Conservation (phyloP, 2,797 vertebrate species). For the Hipposideros larvatus region DNA sequence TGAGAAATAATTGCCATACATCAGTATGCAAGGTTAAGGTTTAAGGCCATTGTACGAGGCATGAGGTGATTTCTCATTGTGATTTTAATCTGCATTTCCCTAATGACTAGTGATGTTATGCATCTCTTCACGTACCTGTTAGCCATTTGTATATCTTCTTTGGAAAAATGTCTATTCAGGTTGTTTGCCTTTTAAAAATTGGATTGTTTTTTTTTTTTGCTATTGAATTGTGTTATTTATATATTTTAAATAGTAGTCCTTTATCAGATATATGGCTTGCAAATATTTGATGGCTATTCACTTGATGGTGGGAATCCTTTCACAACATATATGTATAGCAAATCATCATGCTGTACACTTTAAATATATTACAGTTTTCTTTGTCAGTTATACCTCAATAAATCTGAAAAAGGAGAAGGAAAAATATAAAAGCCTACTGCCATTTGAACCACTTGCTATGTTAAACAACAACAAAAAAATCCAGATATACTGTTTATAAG, state of each 20-base stretch:
- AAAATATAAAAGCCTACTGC: neutral
- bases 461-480: neutral
- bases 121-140: neutral
- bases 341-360: neutral
- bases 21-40: neutral
- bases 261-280: neutral
- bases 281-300: neutral
- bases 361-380: neutral
- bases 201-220: neutral
- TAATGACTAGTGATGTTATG: neutral
- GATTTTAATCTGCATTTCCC: conserved; percentile 22
- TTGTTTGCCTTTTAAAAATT: neutral
- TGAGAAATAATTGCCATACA: neutral
- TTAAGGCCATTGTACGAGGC: neutral
- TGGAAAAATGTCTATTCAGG: neutral
- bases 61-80: neutral
- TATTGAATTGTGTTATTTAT: neutral
- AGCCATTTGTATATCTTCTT: neutral
- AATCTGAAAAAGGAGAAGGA: neutral
- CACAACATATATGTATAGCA: neutral
- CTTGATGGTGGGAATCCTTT: neutral
- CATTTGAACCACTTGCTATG: neutral
- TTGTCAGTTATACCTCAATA: neutral
- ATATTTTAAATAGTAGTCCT: neutral
- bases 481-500: neutral